Conservation (phyloP, 2,113 vertebrate species). For the Natator depressus region DNA sequence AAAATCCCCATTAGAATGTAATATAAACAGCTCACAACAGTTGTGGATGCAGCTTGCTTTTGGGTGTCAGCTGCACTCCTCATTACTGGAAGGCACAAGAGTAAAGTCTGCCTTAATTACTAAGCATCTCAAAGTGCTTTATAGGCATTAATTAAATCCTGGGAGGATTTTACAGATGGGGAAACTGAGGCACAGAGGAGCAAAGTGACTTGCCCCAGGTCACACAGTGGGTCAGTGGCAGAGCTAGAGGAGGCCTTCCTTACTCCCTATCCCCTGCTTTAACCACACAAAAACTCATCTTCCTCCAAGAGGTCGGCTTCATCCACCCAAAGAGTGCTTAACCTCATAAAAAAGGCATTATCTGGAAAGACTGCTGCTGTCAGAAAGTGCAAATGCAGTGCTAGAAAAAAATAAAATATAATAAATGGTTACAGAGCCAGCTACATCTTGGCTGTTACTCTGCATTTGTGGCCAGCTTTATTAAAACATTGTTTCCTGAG, state of each 20-base stretch:
- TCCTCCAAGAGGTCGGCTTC: neutral
- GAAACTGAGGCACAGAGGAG: neutral
- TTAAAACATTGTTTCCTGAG: neutral
- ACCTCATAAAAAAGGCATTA: neutral
- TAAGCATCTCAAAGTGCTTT: neutral
- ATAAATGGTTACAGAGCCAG: fast-evolving
- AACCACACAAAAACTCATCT: fast-evolving
- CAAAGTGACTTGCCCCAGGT: fast-evolving
- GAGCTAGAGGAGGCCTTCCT: neutral
- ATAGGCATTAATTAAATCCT: neutral
- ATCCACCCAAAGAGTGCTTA: neutral
- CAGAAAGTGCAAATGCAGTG: neutral
- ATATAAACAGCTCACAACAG: neutral
- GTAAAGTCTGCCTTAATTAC: neutral
- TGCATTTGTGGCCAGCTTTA: neutral
- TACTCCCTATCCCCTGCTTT: neutral
- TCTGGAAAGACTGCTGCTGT: neutral
- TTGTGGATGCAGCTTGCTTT: neutral
- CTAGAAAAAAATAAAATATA: neutral
- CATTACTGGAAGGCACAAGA: neutral
- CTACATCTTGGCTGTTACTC: neutral
- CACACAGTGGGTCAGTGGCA: neutral
- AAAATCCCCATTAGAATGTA: neutral
- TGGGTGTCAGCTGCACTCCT: neutral
- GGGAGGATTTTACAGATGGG: neutral